These are phyloP conservation scores for Eutolmus rufibarbis DNA, from an alignment of 2,888 invertebrate genomes.

Conservation along the genomic window DNA sequence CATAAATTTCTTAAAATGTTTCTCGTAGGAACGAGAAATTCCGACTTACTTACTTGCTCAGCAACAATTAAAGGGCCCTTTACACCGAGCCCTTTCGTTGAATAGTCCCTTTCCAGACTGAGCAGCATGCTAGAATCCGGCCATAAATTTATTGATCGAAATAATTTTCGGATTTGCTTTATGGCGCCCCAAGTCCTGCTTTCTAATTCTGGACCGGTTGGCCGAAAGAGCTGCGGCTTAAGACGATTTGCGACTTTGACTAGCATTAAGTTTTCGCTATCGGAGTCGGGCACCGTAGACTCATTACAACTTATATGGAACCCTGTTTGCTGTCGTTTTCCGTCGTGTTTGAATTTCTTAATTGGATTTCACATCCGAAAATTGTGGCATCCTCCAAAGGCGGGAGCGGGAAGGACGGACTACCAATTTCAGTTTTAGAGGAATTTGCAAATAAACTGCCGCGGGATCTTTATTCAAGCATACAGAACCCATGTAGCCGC, in stretches of 20 bases:
- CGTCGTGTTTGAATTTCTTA: background rate
- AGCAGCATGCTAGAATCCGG: background rate
- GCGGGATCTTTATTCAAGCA: background rate
- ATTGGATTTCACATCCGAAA: background rate
- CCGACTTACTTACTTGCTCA: background rate
- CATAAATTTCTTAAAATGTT: slow-evolving; percentile 14
- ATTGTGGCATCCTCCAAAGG: background rate
- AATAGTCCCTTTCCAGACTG: background rate
- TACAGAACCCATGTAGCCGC: background rate
- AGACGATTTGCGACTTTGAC: background rate
- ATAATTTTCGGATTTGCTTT: background rate
- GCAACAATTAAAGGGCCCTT: background rate
- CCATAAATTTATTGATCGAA: slow-evolving; percentile 11
- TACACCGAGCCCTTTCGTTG: background rate
- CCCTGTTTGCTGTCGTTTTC: background rate
- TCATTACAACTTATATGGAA: background rate
- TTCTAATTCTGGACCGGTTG: background rate
- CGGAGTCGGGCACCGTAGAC: background rate
- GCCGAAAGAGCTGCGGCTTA: background rate
- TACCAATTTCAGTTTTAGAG: background rate
- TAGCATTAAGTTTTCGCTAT: background rate
- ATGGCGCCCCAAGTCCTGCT: background rate
- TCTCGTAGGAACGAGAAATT: background rate
- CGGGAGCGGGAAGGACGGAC: background rate
- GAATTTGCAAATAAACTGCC: background rate